Conservation (phyloP, 1,140 invertebrate genomes). For the Yoshiicerus persimilis region DNA sequence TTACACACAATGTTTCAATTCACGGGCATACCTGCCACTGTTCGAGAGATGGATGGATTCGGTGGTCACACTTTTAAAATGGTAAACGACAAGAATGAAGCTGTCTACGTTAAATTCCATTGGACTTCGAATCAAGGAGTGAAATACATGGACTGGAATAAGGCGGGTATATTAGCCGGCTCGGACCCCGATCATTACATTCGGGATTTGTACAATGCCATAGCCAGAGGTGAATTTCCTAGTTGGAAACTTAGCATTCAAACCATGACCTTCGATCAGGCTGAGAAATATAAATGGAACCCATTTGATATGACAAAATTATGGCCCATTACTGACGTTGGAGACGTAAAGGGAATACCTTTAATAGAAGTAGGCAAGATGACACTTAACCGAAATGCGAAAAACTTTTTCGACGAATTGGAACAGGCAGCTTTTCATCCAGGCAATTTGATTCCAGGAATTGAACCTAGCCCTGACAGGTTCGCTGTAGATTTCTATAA, state of each 20-base stretch:
- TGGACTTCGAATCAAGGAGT: conserved; percentile 62
- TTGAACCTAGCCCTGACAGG: conserved; percentile 63
- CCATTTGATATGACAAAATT: conserved; percentile 72
- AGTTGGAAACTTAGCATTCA: conserved; percentile 59
- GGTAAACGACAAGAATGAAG: conserved; percentile 55
- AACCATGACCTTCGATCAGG: conserved; percentile 46
- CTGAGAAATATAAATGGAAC: conserved; percentile 58
- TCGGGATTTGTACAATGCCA: conserved; percentile 65
- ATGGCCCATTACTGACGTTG: conserved; percentile 64
- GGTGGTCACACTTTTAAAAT: conserved; percentile 63
- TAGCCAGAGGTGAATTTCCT: conserved; percentile 61
- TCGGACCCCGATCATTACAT: conserved; percentile 64
- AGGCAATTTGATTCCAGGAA: conserved; percentile 60
- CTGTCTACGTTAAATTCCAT: conserved; percentile 62
- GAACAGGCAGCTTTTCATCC: conserved; percentile 64
- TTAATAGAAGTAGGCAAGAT: conserved; percentile 61
- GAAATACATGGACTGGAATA: conserved; percentile 56
- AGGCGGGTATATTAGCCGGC: conserved; percentile 57
- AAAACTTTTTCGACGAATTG: conserved; percentile 61
- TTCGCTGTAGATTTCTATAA: no score
- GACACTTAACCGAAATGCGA: conserved; percentile 59
- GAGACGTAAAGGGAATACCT: no score
- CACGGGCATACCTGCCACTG: conserved; percentile 60
- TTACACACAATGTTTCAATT: conserved; percentile 60
- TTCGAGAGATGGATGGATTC: conserved; percentile 58